Conservation (phyloP, 2,113 vertebrate species). For the Emydura subglobosa region DNA sequence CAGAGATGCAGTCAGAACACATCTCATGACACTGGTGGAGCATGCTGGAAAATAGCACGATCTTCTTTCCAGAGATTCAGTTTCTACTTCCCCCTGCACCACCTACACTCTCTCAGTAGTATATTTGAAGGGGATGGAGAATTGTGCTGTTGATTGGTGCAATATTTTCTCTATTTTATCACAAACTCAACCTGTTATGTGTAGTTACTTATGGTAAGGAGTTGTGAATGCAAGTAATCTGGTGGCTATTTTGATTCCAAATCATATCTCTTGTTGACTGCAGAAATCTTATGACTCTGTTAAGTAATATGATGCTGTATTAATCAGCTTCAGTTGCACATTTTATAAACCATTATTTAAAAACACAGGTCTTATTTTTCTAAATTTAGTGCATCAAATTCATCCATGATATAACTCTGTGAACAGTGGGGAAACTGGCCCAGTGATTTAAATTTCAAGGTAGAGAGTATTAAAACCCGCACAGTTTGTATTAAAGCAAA, state of each 20-base stretch:
- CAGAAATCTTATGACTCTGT: conserved; percentile 51
- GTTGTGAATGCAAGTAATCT: conserved; percentile 30
- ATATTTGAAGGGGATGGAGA: fast-evolving
- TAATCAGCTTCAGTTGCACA: conserved; percentile 30
- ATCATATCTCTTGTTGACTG: conserved; percentile 35
- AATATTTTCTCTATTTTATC: background rate
- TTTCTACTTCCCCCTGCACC: fast-evolving
- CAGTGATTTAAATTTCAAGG: conserved; percentile 38
- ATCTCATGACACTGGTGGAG: fast-evolving
- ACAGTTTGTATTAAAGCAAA: background rate
- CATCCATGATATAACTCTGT: background rate
- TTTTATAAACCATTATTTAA: conserved; percentile 62
- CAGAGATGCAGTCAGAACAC: background rate
- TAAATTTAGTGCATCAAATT: conserved; percentile 35
- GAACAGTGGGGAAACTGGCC: background rate
- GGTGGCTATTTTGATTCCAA: conserved; percentile 45
- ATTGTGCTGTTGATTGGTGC: fast-evolving
- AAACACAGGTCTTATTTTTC: conserved; percentile 34
- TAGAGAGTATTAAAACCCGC: conserved; percentile 49
- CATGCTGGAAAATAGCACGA: background rate
- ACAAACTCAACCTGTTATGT: background rate
- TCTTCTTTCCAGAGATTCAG: background rate
- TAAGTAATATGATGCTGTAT: conserved; percentile 33
- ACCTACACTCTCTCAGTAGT: background rate
- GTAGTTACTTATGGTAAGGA: conserved; percentile 29